Base-by-base conservation (phyloP, 2,797 vertebrate genomes). In the Aldrovandia affinis region DNA sequence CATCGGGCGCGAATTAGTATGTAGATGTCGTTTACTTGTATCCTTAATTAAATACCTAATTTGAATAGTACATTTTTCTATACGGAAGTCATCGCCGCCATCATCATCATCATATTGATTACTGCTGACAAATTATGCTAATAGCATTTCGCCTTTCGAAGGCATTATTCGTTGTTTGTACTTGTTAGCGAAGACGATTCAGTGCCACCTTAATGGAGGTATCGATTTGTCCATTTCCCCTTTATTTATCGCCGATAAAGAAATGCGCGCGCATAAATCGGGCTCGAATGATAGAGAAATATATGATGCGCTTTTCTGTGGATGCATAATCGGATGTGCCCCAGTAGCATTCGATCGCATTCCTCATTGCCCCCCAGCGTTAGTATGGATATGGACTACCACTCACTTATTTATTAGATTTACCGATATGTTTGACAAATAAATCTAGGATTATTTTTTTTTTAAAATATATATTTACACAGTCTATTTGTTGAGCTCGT, bases 211-310 rank as follows among this genome's bases (percentile, higher is more conserved):
- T 20, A 44, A 15, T 44, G 39, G 10, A n/a, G 42, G 20, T 44
- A 77, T 77, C 39, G 39, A 77, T 47, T 75, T 75, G 44, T 14
- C 36, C 15, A 36, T 47, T 47, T 44, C 2, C 12, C 0, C n/a
- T 30, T 77, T 77, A n/a, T 9, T 77, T 77, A 8, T 77, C 7
- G 25, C 47, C 22, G 36, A 77, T 28, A 47, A 18, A 39, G 22
- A 77, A 77, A 77, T 77, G 73, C 14, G 47, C 42, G 73, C 6
- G 25, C 73, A 77, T 77, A 47, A 44, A 77, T 77, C 25, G 25
- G 42, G 20, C 39, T 77, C n/a, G 42, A 8, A 1, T n/a, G 25
- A 44, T 44, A 77, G 39, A 25, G 42, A 44, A 47, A 47, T 42
- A 10, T 47, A 47, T 77, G 6, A 47, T n/a, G 25, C 5, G n/a